Conservation (phyloP, 2,113 vertebrate species). For the Pimephales promelas region DNA sequence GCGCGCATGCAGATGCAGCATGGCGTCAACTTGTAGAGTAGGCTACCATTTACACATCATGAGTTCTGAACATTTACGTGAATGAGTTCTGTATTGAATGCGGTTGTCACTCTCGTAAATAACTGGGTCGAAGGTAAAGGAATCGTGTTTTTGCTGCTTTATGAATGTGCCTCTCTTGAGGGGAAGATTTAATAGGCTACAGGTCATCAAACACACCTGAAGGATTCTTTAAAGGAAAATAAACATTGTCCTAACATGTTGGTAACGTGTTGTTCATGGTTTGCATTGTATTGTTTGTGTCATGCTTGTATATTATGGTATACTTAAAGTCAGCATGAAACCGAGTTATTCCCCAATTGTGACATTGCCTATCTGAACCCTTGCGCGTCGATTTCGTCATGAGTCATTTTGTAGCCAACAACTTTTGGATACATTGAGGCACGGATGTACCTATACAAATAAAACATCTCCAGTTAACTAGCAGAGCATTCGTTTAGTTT, state of each 20-base stretch:
- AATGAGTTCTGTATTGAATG: background rate
- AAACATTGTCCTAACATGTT: too few species aligned
- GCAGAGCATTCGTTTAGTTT: too few species aligned
- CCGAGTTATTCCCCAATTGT: too few species aligned
- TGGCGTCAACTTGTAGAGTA: background rate
- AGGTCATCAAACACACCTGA: too few species aligned
- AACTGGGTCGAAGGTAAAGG: background rate
- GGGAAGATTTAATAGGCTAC: background rate
- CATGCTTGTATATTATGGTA: background rate
- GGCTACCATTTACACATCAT: background rate
- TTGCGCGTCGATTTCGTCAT: too few species aligned
- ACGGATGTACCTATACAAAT: too few species aligned
- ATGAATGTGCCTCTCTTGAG: background rate
- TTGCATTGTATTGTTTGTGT: background rate
- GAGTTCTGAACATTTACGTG: background rate
- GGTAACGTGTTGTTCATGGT: background rate
- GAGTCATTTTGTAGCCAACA: too few species aligned
- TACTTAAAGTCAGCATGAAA: background rate
- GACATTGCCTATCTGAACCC: too few species aligned
- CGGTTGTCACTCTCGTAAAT: background rate
- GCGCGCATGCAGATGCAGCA: too few species aligned
- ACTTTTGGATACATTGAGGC: too few species aligned
- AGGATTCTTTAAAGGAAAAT: too few species aligned
- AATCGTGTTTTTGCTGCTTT: background rate
- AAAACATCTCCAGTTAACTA: too few species aligned